These are phyloP conservation scores for Dinocampus coccinellae DNA, from an alignment of 2,888 invertebrate species.

Conservation along the genomic window DNA sequence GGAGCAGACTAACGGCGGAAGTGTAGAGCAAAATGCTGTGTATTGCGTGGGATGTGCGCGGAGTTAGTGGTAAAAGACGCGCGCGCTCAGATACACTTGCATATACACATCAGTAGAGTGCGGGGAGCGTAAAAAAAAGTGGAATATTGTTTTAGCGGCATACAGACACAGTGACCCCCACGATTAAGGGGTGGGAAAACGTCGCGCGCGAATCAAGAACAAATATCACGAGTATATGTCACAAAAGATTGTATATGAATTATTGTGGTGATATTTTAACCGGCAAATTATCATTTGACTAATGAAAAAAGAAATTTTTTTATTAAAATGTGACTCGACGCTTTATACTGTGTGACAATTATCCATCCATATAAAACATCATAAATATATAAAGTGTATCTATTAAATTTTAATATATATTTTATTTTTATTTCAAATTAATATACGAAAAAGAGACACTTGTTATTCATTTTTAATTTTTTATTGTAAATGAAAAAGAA, in stretches of 20 bases:
- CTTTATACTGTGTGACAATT: conserved; percentile 48
- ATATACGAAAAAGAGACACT: not conserved
- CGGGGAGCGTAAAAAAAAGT: conserved; percentile 26
- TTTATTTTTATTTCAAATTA: not conserved
- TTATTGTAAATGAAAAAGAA: not conserved
- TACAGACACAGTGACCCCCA: conserved; percentile 37
- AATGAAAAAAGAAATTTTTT: conserved; percentile 20
- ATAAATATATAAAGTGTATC: conserved; percentile 16
- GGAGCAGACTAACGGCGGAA: conserved; percentile 20
- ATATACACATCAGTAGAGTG: not conserved
- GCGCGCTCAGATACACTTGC: conserved; percentile 1
- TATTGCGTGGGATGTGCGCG: conserved; percentile 14
- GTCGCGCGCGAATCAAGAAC: conserved; percentile 39
- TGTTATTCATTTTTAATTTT: not conserved
- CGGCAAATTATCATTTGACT: not conserved
- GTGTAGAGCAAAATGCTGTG: conserved; percentile 12
- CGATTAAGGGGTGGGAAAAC: conserved; percentile 45
- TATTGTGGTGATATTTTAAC: not conserved
- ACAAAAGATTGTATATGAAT: conserved; percentile 22
- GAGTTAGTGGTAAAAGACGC: conserved; percentile 24
- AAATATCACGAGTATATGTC: conserved; percentile 50
- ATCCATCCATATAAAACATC: conserved; percentile 47
- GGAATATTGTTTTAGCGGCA: conserved; percentile 29
- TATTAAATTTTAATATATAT: too few species aligned
- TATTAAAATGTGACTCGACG: conserved; percentile 63